Evolutionary conservation across 30 jellyfish, hydroid and myxozoan species (phyloP), one percentile per base, ranked within the genome.

Genomic region (Hydractinia echinata): DNA sequence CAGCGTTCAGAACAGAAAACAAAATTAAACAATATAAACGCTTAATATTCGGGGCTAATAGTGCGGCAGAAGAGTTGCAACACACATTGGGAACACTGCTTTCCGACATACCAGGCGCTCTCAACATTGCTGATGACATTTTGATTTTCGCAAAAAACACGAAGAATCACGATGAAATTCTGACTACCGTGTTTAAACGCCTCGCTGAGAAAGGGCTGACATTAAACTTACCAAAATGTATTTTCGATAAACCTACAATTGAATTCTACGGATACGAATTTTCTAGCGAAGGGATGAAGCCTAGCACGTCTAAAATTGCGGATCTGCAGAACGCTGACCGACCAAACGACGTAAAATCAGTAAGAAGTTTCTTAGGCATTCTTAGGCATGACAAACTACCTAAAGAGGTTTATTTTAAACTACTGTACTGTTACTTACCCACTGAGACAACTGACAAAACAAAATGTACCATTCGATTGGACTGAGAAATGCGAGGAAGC

Each of bases 21-120:
- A n/a, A n/a, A n/a, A n/a, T n/a, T n/a, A n/a, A n/a, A n/a, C 69
- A 16, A 11, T 58, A 11, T 58, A 58, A 0, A 58, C 15, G 69
- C 15, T 11, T 11, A 58, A 58, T 58, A 58, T 11, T 58, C 69
- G 69, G 16, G 19, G 69, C 69, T 16, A 58, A 2, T 0, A 58
- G 69, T 58, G 19, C 69, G 16, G 69, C 69, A 58, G 69, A 58
- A 58, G 69, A 58, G 19, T 58, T 58, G 19, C 69, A 58, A 58
- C 69, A 58, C 69, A 16, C 69, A 16, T 58, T 58, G 19, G 16
- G 19, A 58, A 58, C 16, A 11, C 16, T 58, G 15, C 19, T 58
- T 11, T 16, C 15, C 15, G 19, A 58, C 15, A 58, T 13, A 58
- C 15, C 15, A 16, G 1, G 69, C 2, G 69, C 69, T 58, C 15